These are phyloP conservation scores for Nymphalis urticae DNA, from an alignment of 2,888 invertebrate species.

Conservation along the genomic window DNA sequence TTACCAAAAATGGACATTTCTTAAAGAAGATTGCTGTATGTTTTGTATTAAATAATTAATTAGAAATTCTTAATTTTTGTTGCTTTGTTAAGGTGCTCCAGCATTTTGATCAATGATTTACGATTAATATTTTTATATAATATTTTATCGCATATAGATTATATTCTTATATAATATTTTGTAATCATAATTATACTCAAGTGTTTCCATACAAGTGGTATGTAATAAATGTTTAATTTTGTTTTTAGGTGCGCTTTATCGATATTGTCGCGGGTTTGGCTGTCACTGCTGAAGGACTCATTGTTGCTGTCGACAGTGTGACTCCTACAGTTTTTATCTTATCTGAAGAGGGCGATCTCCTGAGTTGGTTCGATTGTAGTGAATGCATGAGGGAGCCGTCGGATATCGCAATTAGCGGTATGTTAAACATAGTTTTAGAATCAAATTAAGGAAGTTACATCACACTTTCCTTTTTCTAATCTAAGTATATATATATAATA, in stretches of 20 bases:
- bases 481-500: too few species aligned
- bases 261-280: constrained; percentile 97
- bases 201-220: background rate
- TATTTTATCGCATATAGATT: too few species aligned
- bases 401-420: constrained; percentile 96
- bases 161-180: too few species aligned
- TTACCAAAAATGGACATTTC: constrained; percentile 97
- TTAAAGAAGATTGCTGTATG: constrained; percentile 93
- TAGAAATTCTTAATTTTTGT: background rate
- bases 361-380: constrained; percentile 98
- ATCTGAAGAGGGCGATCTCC: constrained; percentile 93
- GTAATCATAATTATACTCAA: too few species aligned
- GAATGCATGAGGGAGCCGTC: constrained; percentile 99
- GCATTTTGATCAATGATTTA: too few species aligned
- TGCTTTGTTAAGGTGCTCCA: background rate
- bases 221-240: constrained; percentile 2
- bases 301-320: constrained; percentile 98
- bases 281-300: constrained; percentile 94
- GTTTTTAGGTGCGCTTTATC: constrained; percentile 84
- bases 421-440: constrained; percentile 36
- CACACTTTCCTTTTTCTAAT: too few species aligned
- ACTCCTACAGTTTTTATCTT: constrained; percentile 98
- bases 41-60: constrained; percentile 17
- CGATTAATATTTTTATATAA: too few species aligned
- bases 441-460: background rate